These are phyloP conservation scores for Eudemis profundana DNA, from an alignment of 2,888 invertebrate genomes.

Conservation along the genomic window DNA sequence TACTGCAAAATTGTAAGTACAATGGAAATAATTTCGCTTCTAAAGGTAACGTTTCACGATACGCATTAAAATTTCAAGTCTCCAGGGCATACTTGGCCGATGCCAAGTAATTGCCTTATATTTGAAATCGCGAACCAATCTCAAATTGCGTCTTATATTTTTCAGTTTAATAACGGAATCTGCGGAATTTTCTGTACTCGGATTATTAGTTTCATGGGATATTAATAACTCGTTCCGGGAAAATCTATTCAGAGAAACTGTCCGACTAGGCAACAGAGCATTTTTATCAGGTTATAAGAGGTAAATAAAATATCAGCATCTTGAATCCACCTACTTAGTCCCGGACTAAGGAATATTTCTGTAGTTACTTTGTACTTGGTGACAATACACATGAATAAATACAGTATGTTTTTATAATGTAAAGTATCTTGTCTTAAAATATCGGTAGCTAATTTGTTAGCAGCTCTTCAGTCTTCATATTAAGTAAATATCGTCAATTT, in stretches of 20 bases:
- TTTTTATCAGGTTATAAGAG: not conserved
- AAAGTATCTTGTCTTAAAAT: too few species aligned
- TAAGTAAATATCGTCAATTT: constrained; percentile 38
- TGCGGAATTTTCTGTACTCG: constrained; percentile 11
- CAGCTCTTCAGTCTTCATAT: too few species aligned
- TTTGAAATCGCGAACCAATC: constrained; percentile 33
- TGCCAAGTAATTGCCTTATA: constrained; percentile 33
- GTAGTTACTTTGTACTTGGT: too few species aligned
- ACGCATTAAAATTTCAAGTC: constrained; percentile 31
- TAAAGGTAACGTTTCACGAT: constrained; percentile 7
- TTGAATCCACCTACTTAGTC: too few species aligned
- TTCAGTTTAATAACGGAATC: constrained; percentile 1
- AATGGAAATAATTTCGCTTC: not conserved
- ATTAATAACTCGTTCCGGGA: constrained; percentile 11
- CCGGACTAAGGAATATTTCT: too few species aligned
- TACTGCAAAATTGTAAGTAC: not conserved
- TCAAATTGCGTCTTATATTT: constrained; percentile 27
- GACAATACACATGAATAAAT: too few species aligned
- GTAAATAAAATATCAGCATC: too few species aligned
- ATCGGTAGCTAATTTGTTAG: too few species aligned
- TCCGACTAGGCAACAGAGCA: not conserved
- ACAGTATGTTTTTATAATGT: too few species aligned
- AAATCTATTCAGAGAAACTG: constrained; percentile 3
- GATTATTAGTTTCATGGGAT: constrained; percentile 31
- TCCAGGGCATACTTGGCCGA: constrained; percentile 27